Evolutionary conservation across 2,888 invertebrate species (phyloP).

Genomic region (Cryptops parisi): DNA sequence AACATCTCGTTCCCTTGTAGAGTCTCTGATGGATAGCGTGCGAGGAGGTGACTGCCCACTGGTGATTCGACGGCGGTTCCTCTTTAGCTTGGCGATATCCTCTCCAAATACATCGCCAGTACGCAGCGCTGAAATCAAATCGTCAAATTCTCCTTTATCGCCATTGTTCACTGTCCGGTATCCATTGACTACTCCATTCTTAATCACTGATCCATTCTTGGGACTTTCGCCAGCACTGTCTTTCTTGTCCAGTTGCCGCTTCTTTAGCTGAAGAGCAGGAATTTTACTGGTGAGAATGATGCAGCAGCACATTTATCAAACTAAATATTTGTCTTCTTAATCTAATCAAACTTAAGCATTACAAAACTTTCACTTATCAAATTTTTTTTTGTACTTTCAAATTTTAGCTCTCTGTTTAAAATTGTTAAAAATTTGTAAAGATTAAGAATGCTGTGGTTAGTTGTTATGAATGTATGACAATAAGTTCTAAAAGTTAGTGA

Average conservation of each 20-base stretch:
- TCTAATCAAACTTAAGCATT: too few species aligned
- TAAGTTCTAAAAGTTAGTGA: too few species aligned
- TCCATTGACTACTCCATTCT: constrained; percentile 26
- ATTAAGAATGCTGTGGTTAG: too few species aligned
- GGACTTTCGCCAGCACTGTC: constrained; percentile 48
- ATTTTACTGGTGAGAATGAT: too few species aligned
- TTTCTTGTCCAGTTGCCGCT: constrained; percentile 73
- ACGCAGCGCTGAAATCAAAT: constrained; percentile 80
- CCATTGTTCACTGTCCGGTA: constrained; percentile 32
- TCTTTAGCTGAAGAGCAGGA: constrained; percentile 44
- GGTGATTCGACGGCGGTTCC: constrained; percentile 32
- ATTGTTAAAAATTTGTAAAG: too few species aligned
- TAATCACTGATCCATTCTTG: constrained; percentile 35
- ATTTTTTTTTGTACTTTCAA: too few species aligned
- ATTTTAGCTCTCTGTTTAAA: too few species aligned
- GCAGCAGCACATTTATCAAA: too few species aligned
- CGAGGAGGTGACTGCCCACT: constrained; percentile 14
- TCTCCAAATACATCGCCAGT: constrained; percentile 94
- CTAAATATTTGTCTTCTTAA: too few species aligned
- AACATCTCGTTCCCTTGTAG: constrained; percentile 14
- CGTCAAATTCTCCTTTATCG: constrained; percentile 80
- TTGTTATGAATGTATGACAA: too few species aligned
- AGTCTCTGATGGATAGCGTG: constrained; percentile 13
- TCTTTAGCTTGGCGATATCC: constrained; percentile 82
- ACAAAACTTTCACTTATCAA: too few species aligned